Percentiles rank a stretch among this genome's conserved stretches.
Evolutionary conservation across 2,113 vertebrate species (phyloP).

Genomic region (Sceloporus undulatus): DNA sequence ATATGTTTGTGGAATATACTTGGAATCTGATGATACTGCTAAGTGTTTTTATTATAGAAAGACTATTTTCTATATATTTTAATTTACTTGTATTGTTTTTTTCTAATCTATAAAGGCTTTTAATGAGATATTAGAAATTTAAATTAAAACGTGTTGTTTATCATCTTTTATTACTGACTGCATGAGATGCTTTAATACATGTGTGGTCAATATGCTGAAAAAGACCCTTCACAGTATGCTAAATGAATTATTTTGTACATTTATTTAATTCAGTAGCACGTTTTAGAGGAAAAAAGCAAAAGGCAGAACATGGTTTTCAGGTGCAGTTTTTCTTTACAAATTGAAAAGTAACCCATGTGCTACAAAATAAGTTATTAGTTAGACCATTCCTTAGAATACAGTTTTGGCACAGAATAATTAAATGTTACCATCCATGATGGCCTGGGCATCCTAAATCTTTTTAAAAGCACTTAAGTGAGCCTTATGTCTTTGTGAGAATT

Average conservation of each 20-base stretch:
- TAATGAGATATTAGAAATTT: conserved; percentile 32
- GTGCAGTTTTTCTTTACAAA: conserved; percentile 11
- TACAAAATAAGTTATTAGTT: conserved; percentile 51
- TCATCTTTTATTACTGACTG: neutral
- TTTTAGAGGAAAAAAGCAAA: neutral
- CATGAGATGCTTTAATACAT: neutral
- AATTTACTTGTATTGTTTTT: conserved; percentile 48
- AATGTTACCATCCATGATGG: conserved; percentile 41
- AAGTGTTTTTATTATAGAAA: neutral
- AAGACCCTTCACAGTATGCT: neutral
- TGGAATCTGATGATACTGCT: neutral
- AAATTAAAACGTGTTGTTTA: conserved; percentile 34
- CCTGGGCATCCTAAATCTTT: conserved; percentile 57
- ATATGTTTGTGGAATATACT: neutral
- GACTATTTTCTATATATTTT: conserved; percentile 27
- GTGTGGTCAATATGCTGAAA: neutral
- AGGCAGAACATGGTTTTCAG: conserved; percentile 25
- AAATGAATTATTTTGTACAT: neutral
- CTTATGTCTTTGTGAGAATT: conserved; percentile 61
- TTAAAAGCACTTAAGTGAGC: conserved; percentile 53
- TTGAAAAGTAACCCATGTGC: conserved; percentile 17
- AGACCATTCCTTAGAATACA: conserved; percentile 24
- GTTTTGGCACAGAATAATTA: conserved; percentile 61
- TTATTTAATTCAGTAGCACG: neutral
- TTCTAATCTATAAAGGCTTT: neutral